phyloP scores from a whole-genome alignment of 2,888 invertebrate species.

The Caenorhabditis sinica region DNA sequence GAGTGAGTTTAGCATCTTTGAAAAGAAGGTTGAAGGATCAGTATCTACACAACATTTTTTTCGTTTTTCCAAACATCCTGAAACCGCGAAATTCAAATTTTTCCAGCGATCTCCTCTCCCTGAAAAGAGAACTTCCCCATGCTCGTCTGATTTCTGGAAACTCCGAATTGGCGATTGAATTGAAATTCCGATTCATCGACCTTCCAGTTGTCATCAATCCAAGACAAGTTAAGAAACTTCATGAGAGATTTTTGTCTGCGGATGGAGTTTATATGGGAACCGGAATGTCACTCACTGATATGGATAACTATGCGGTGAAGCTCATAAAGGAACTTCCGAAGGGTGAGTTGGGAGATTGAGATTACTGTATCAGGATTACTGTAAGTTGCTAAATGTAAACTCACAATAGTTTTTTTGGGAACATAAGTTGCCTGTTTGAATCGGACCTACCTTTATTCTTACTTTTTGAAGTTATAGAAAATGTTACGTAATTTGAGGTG shows the following conservation, averaged over 20 bases:
- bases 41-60: too few relatives aligned
- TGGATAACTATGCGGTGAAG: conserved; percentile 88
- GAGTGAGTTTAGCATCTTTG: too few relatives aligned
- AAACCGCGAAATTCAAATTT: not conserved
- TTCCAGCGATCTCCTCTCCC: conserved; percentile 52
- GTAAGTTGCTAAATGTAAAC: too few relatives aligned
- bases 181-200: conserved; percentile 91
- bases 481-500: not conserved
- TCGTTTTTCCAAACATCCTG: not conserved
- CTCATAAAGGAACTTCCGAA: conserved; percentile 71
- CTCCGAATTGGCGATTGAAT: conserved; percentile 93
- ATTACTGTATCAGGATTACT: not conserved
- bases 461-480: not conserved
- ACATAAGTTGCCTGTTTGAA: too few relatives aligned
- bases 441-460: too few relatives aligned
- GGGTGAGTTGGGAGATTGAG: conserved; percentile 7
- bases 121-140: conserved; percentile 78
- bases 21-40: too few relatives aligned
- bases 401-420: too few relatives aligned
- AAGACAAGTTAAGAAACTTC: conserved; percentile 88
- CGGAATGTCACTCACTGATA: conserved; percentile 89
- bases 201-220: conserved; percentile 91
- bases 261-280: conserved; percentile 89
- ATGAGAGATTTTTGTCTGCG: conserved; percentile 85
- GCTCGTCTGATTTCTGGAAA: conserved; percentile 93